Percentiles rank a stretch among this genome's conserved stretches.
Evolutionary conservation across 2,797 vertebrate species (phyloP).

Genomic region (Poeciliopsis infans): DNA sequence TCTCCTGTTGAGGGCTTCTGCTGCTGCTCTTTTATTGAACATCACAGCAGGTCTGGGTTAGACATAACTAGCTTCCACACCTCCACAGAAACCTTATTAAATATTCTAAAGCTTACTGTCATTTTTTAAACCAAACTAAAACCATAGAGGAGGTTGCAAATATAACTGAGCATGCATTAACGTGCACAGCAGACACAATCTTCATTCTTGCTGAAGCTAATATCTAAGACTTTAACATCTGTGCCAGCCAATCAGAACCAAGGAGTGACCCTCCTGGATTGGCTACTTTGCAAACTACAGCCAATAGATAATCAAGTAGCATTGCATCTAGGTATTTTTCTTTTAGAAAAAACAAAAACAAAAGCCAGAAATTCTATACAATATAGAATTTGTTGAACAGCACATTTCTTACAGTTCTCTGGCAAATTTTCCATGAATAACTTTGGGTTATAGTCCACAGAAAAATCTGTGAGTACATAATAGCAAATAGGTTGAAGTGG

Average conservation of each 20-base stretch:
- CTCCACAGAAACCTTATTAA: neutral
- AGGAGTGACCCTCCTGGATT: neutral
- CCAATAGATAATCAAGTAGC: neutral
- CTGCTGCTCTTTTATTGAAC: conserved; percentile 34
- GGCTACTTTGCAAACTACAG: neutral
- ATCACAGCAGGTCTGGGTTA: conserved; percentile 63
- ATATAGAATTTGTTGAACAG: no score
- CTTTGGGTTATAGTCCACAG: neutral
- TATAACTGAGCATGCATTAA: neutral
- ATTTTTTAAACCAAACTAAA: neutral
- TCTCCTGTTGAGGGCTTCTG: conserved; percentile 49
- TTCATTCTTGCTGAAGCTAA: no score
- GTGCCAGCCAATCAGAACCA: neutral
- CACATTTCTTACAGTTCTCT: no score
- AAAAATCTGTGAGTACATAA: no score
- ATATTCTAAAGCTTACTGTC: conserved; percentile 24
- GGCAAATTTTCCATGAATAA: neutral
- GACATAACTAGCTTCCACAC: conserved; percentile 27
- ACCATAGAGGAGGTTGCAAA: neutral
- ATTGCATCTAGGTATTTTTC: neutral
- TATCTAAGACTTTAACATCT: neutral
- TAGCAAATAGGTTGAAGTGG: no score
- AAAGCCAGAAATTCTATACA: neutral
- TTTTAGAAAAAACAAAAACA: neutral
- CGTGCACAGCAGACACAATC: neutral